Base-by-base conservation (phyloP, 2,797 vertebrate species). In the Muraenolepis orangiensis region DNA sequence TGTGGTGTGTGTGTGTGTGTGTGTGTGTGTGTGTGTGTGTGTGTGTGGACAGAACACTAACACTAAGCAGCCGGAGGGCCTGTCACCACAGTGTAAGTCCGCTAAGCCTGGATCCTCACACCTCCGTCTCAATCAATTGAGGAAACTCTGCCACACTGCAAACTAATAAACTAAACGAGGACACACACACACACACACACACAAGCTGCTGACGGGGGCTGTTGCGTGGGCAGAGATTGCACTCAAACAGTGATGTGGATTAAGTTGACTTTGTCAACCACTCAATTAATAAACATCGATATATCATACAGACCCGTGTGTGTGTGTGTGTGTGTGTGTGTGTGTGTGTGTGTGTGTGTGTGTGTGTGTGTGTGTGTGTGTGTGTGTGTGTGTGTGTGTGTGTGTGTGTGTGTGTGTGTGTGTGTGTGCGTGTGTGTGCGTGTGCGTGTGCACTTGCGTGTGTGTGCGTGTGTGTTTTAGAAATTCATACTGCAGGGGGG, bases 51-150 rank as follows among this genome's bases (percentile, higher is more conserved):
- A 57, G 42, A 4, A 51, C 16, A 51, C 42, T 86, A 83, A 36
- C n/a, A 61, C 73, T 28, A 26, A 80, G 77, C 75, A 72, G 81
- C 70, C 73, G 75, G 82, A 73, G 74, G 73, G 72, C 74, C 75
- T 91, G 86, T 84, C 87, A 88, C 87, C 82, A 77, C 70, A 82
- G 88, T 89, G 88, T 82, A 74, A 85, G 80, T 75, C 74, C 40
- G 71, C 82, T 72, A 69, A 79, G 82, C 74, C 82, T 85, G 81
- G 87, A 91, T 90, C 74, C 81, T 85, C 82, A 87, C 91, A 90
- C 87, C 83, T 88, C 83, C 31, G 23, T 76, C 74, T 73, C 72
- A 87, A 84, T 88, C 74, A 86, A 81, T 91, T 87, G 86, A 90
- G 87, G 89, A 91, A 91, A 82, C 80, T 73, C 79, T 80, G n/a